Evolutionary conservation across 2,113 vertebrate genomes (phyloP).

Genomic region (Rhea pennata): DNA sequence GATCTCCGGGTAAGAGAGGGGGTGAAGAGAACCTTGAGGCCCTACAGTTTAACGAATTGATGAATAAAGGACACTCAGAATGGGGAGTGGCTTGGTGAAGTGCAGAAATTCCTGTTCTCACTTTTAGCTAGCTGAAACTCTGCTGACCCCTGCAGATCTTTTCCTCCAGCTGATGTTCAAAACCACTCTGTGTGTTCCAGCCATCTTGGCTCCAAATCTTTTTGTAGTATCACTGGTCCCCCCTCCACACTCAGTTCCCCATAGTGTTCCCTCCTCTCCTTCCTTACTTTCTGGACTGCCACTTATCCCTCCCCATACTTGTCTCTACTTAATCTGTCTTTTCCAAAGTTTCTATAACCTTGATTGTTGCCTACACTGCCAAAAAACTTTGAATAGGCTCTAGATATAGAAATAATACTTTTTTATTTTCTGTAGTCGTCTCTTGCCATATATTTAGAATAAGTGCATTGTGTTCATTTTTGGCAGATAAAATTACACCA

Average conservation of each 20-base stretch:
- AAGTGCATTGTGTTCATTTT: background rate
- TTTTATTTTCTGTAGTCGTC: background rate
- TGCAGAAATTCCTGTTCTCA: background rate
- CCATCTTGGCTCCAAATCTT: background rate
- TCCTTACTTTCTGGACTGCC: background rate
- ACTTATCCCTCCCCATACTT: background rate
- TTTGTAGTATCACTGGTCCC: background rate
- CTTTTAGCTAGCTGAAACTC: background rate
- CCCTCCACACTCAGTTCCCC: background rate
- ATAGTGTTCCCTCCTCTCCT: rapidly evolving
- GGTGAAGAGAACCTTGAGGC: background rate
- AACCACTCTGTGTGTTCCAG: background rate
- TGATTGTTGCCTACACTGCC: background rate
- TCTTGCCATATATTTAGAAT: background rate
- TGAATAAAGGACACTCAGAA: background rate
- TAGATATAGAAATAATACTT: background rate
- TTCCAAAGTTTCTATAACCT: background rate
- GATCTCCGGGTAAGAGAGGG: background rate
- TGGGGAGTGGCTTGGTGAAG: background rate
- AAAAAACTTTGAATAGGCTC: background rate
- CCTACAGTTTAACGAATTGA: background rate
- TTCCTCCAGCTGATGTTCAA: background rate
- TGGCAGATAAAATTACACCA: background rate
- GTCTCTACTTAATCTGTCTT: background rate
- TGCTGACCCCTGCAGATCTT: background rate